Conservation (phyloP, 2,113 vertebrate genomes). For the Maccullochella peelii region DNA sequence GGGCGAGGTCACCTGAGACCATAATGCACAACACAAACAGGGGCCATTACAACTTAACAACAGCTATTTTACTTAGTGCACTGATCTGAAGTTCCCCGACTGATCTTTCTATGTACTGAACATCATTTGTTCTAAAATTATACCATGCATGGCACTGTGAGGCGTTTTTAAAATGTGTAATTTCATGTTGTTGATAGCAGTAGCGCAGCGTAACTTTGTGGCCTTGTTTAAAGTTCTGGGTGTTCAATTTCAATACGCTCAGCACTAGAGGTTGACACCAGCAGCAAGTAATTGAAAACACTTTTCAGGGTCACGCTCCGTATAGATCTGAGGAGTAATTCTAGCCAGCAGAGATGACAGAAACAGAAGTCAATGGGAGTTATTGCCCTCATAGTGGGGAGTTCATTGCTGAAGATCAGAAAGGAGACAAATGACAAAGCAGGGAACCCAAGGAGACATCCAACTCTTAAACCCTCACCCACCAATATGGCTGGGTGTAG, state of each 20-base stretch:
- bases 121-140: constrained; percentile 41
- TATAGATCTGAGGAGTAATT: constrained; percentile 71
- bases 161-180: constrained; percentile 33
- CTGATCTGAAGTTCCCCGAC: neutral
- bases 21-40: constrained; percentile 5
- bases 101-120: neutral
- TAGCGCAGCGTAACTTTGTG: constrained; percentile 36
- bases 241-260: constrained; percentile 70
- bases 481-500: neutral
- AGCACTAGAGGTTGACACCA: constrained; percentile 57
- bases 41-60: neutral
- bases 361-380: constrained; percentile 61
- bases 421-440: constrained; percentile 46
- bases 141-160: constrained; percentile 7
- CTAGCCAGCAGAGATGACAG: constrained; percentile 58
- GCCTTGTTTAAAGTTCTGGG: constrained; percentile 59
- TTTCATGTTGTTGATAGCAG: constrained; percentile 37
- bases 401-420: constrained; percentile 60
- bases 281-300: constrained; percentile 73
- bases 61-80: constrained; percentile 10
- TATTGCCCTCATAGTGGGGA: constrained; percentile 45
- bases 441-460: constrained; percentile 27
- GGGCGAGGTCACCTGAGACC: constrained; percentile 19
- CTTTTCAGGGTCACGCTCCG: constrained; percentile 72
- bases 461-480: constrained; percentile 9